Conservation (phyloP, 2,113 vertebrate genomes). For the Cisticola juncidis region DNA sequence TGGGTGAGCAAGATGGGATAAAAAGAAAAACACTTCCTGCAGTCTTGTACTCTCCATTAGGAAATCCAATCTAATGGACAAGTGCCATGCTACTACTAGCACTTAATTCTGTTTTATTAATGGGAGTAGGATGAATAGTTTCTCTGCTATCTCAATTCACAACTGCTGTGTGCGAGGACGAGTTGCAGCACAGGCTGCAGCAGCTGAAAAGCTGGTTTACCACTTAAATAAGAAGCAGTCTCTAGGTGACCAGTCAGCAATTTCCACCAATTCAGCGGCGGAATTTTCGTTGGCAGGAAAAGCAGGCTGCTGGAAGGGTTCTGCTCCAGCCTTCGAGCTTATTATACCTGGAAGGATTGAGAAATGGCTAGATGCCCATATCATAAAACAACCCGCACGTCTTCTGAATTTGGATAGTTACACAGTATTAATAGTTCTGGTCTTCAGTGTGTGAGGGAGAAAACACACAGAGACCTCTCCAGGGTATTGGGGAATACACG, state of each 20-base stretch:
- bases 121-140: neutral
- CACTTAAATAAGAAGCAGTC: conserved; percentile 27
- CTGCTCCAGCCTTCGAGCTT: neutral
- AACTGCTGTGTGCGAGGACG: neutral
- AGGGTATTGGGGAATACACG: neutral
- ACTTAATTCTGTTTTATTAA: neutral
- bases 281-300: conserved; percentile 45
- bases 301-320: neutral
- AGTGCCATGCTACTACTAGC: neutral
- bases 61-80: neutral
- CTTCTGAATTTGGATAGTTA: neutral
- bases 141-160: neutral
- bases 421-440: neutral
- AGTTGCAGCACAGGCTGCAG: neutral
- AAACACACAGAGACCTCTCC: neutral
- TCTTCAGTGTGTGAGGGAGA: neutral
- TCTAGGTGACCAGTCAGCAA: conserved; percentile 56
- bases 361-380: neutral
- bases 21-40: neutral
- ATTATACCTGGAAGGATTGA: conserved; percentile 3
- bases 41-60: neutral
- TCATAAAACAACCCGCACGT: neutral
- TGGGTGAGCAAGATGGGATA: neutral
- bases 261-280: conserved; percentile 41
- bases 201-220: conserved; percentile 19